A percentile compares a stretch with the other conserved stretches of the same genome.
Conservation (phyloP, 2,888 invertebrate species). For the Phaonia tiefii region DNA sequence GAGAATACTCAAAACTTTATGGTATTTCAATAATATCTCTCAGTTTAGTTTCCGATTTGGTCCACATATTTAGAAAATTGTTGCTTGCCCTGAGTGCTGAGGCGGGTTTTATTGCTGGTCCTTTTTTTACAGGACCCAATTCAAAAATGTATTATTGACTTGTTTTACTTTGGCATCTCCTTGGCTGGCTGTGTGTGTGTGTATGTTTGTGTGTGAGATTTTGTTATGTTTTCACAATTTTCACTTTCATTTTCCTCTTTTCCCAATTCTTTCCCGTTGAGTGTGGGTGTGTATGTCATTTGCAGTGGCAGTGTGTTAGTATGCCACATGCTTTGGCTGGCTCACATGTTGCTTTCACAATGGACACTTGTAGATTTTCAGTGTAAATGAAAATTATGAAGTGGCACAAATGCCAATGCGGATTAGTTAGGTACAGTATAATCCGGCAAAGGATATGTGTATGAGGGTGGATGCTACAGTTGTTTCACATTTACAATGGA, state of each 20-base stretch:
- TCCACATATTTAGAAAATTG: not conserved
- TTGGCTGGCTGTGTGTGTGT: not conserved
- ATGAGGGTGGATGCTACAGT: too few species aligned
- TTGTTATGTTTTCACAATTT: too few species aligned
- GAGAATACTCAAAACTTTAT: too few species aligned
- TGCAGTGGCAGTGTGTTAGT: not conserved
- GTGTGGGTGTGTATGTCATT: too few species aligned
- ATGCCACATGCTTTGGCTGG: conserved; percentile 53
- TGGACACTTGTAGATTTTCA: conserved; percentile 59
- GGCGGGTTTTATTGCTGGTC: not conserved
- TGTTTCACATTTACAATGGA: conserved; percentile 6
- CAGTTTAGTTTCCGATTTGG: not conserved
- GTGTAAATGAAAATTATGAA: not conserved
- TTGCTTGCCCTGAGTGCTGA: not conserved
- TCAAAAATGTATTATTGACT: not conserved
- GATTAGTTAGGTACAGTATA: too few species aligned
- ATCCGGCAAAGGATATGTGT: too few species aligned
- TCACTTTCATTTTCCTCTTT: too few species aligned
- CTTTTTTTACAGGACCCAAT: not conserved
- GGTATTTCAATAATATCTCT: too few species aligned
- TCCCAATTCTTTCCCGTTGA: not conserved
- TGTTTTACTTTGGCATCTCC: not conserved
- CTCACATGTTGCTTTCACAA: conserved; percentile 56
- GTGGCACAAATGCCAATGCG: too few species aligned
- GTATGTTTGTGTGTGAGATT: not conserved